Evolutionary conservation across 2,888 invertebrate genomes (phyloP), one percentile per base, ranked within the genome.

Genomic region (Panzeria rudis): DNA sequence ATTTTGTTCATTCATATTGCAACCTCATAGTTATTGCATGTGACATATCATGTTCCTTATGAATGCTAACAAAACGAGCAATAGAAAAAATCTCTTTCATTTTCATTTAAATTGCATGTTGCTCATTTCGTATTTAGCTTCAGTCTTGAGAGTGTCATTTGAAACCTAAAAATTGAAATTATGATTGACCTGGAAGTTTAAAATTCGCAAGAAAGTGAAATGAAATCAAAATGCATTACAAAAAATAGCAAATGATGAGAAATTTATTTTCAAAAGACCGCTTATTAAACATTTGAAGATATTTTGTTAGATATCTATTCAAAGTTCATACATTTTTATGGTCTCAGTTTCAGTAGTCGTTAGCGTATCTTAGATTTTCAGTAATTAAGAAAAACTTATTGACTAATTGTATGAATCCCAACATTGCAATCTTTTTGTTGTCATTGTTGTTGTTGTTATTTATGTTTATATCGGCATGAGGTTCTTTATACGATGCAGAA

Each of bases 21-120:
- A 79, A 68, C 66, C 80, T 82, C 69, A 59, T 71, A 78, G 59
- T 66, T 82, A 75, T 85, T 79, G 82, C 82, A 85, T 85, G 82
- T 79, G 75, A 78, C 85, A 85, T 85, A 85, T 84, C 81, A 76
- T 61, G 80, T 84, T 80, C 76, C 77, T 64, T 71, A 77, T 83
- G 76, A 72, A 23, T 29, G 54, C 66, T 20, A 54, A 32, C 47
- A 35, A 47, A 77, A 29, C 25, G 32, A 62, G 11, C 50, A 61
- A 15, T 13, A 11, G 13, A 47, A 44, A 50, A 64, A 50, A 29
- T 29, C 8, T 75, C 17, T 71, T 69, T 76, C 62, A 20, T 25
- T 76, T 76, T 76, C 38, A 59, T 76, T 71, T 71, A 1, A 13
- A 9, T 76, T 62, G 71, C 71, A 77, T 83, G 82, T 56, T 71